These are phyloP conservation scores for Unio pictorum DNA, from an alignment of 2,888 invertebrate genomes.

Conservation along the genomic window DNA sequence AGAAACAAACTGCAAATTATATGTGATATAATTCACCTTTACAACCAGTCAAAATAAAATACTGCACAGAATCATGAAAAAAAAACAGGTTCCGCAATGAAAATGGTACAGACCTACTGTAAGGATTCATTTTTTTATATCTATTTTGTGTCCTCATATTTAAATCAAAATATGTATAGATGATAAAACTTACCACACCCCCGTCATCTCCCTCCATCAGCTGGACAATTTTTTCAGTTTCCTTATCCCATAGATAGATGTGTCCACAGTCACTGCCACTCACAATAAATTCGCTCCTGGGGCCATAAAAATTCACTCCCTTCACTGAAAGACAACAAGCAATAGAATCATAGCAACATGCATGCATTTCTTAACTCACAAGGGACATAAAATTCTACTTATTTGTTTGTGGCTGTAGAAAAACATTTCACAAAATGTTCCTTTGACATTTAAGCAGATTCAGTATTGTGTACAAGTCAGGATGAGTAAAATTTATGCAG, in stretches of 20 bases:
- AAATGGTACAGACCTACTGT: not conserved
- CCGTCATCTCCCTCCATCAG: conserved; percentile 75
- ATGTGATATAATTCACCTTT: too few species aligned
- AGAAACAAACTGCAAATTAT: too few species aligned
- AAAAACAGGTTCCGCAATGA: not conserved
- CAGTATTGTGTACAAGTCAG: not conserved
- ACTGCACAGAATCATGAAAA: too few species aligned
- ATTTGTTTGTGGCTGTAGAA: not conserved
- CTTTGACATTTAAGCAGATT: not conserved
- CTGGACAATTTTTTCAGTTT: conserved; percentile 90
- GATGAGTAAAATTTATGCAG: not conserved
- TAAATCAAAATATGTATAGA: not conserved
- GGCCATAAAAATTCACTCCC: conserved; percentile 94
- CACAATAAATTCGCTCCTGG: conserved; percentile 89
- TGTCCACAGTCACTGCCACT: conserved; percentile 96
- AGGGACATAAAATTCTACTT: not conserved
- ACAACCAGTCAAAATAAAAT: too few species aligned
- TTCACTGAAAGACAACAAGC: conserved; percentile 77
- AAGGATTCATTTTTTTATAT: not conserved
- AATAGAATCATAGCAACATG: too few species aligned
- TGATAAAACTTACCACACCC: conserved; percentile 78
- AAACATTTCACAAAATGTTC: not conserved
- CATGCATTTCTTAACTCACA: not conserved
- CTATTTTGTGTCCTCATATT: not conserved
- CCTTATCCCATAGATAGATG: conserved; percentile 89